Percentiles rank a stretch among this genome's conserved stretches.
phyloP scores from a whole-genome alignment of 2,113 vertebrate species.

The Hystrix cristata region DNA sequence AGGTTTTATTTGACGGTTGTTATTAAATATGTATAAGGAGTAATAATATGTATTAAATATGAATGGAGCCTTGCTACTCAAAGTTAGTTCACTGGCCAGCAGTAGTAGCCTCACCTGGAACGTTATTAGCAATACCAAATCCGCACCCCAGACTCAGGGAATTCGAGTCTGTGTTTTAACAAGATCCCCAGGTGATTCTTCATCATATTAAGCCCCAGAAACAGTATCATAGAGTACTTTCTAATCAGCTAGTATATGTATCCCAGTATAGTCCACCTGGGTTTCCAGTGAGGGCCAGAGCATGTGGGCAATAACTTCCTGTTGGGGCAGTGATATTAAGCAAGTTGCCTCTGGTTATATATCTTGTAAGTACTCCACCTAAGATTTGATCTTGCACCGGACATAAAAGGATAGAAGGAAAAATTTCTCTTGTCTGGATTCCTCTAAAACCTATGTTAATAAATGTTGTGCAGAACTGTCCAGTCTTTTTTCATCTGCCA shows the following conservation, averaged over 20 bases:
- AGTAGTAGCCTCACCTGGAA: neutral
- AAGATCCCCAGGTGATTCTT: neutral
- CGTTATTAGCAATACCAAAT: neutral
- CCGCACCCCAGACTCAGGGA: neutral
- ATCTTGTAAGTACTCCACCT: neutral
- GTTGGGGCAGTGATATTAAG: neutral
- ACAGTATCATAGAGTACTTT: neutral
- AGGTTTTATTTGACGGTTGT: neutral
- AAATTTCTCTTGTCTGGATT: neutral
- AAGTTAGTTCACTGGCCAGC: neutral
- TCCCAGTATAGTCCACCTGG: neutral
- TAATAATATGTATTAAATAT: neutral
- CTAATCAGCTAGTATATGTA: neutral
- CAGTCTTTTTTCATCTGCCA: neutral
- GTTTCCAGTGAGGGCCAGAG: neutral
- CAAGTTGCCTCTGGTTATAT: too few relatives aligned
- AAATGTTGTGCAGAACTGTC: neutral
- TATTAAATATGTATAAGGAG: neutral
- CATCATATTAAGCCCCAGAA: neutral
- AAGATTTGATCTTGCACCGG: neutral
- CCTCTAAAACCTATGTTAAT: neutral
- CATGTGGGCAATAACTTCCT: neutral
- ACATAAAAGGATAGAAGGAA: neutral
- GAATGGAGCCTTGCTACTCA: neutral
- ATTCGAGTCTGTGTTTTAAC: conserved; percentile 1